These are phyloP conservation scores for Latheticus oryzae DNA, from an alignment of 2,888 invertebrate genomes.

Conservation along the genomic window DNA sequence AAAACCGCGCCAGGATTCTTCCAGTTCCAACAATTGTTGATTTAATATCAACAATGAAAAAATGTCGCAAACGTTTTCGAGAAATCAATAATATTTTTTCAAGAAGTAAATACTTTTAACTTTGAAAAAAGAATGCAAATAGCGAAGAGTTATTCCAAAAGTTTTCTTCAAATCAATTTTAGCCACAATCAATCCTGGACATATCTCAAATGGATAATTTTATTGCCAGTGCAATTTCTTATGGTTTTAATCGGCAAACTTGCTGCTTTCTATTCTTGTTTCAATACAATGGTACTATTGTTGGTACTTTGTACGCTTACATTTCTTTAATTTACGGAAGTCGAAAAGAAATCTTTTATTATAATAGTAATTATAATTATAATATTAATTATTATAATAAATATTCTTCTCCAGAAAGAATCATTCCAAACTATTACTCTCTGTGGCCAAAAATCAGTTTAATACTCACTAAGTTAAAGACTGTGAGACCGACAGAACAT, in stretches of 20 bases:
- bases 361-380: slow-evolving; percentile 63
- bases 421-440: slow-evolving; percentile 73
- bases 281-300: slow-evolving; percentile 61
- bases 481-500: too few species aligned
- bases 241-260: slow-evolving; percentile 64
- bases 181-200: slow-evolving; percentile 65
- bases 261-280: slow-evolving; percentile 63
- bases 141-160: slow-evolving; percentile 54
- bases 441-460: slow-evolving; percentile 79
- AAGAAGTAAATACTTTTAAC: slow-evolving; percentile 64
- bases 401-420: slow-evolving; percentile 70
- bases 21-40: slow-evolving; percentile 74
- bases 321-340: slow-evolving; percentile 66
- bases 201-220: slow-evolving; percentile 46
- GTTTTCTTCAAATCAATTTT: slow-evolving; percentile 62
- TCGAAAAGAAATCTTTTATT: slow-evolving; percentile 63
- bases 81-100: slow-evolving; percentile 66
- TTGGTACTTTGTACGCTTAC: slow-evolving; percentile 63
- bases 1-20: slow-evolving; percentile 72
- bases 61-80: slow-evolving; percentile 70
- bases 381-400: slow-evolving; percentile 69
- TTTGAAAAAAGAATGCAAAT: slow-evolving; percentile 55
- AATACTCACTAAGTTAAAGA: too few species aligned
- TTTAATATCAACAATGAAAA: slow-evolving; percentile 74
- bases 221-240: slow-evolving; percentile 61